Conservation (phyloP, 2,797 vertebrate species). For the Oryzias sinensis region DNA sequence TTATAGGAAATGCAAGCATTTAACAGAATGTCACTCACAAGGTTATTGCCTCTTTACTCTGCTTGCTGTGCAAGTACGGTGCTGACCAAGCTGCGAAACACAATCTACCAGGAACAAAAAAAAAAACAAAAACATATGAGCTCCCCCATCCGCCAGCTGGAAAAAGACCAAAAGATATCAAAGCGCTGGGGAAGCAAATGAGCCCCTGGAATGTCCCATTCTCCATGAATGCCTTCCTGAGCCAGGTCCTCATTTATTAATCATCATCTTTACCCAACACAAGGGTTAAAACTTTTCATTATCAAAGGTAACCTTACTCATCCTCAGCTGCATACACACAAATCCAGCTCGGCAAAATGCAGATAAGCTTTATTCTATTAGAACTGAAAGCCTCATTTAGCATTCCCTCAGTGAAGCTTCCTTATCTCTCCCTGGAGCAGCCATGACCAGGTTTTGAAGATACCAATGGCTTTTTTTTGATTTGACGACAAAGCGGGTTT, state of each 20-base stretch:
- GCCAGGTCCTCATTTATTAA: constrained; percentile 39
- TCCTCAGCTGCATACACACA: constrained; percentile 50
- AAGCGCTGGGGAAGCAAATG: constrained; percentile 70
- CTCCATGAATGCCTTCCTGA: constrained; percentile 62
- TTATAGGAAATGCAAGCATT: constrained; percentile 76
- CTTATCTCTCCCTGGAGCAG: constrained; percentile 48
- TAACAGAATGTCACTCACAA: constrained; percentile 80
- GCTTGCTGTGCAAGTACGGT: constrained; percentile 76
- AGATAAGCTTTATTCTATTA: constrained; percentile 50
- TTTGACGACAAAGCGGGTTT: constrained; percentile 21
- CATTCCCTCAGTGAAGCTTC: constrained; percentile 39
- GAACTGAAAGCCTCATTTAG: constrained; percentile 38
- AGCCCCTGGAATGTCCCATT: constrained; percentile 60
- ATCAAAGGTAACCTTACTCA: constrained; percentile 57
- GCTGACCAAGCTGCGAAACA: constrained; percentile 81
- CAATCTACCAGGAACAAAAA: constrained; percentile 65
- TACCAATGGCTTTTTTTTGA: constrained; percentile 57
- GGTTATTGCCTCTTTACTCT: constrained; percentile 72
- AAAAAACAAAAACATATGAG: constrained; percentile 29
- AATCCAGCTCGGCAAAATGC: constrained; percentile 45
- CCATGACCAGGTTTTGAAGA: constrained; percentile 42
- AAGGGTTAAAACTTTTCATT: constrained; percentile 50
- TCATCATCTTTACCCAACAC: constrained; percentile 37
- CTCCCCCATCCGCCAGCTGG: constrained; percentile 37
- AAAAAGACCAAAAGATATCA: constrained; percentile 60